These are phyloP conservation scores for Sitta carolinensis DNA, from an alignment of 2,797 vertebrate genomes.

Conservation along the genomic window DNA sequence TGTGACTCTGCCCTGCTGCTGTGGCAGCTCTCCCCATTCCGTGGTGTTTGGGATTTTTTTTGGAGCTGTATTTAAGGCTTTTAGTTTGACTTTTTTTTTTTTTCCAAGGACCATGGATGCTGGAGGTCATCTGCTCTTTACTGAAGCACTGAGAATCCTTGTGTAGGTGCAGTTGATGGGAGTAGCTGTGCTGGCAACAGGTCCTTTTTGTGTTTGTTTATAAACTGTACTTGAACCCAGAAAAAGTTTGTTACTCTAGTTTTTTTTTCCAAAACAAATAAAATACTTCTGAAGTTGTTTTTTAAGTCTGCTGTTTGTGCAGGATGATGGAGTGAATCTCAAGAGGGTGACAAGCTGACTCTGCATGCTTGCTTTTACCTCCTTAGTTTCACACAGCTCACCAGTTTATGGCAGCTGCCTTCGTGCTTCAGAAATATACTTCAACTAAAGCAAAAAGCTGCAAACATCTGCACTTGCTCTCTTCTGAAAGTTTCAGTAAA, in stretches of 20 bases:
- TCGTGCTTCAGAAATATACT: accelerated
- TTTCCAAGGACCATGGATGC: background rate
- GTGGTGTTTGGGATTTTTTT: background rate
- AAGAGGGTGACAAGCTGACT: background rate
- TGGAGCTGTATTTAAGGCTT: background rate
- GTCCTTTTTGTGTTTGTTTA: slow-evolving; percentile 46
- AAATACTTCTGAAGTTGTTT: slow-evolving; percentile 64
- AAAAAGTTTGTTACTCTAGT: slow-evolving; percentile 59
- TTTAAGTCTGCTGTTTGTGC: slow-evolving; percentile 3
- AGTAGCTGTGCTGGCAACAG: slow-evolving; percentile 47
- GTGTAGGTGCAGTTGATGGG: background rate
- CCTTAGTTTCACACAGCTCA: background rate
- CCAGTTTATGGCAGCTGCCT: background rate
- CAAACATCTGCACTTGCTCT: background rate
- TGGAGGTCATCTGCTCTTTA: background rate
- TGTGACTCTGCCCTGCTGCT: background rate
- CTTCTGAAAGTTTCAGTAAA: background rate
- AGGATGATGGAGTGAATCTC: background rate
- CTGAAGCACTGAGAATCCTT: slow-evolving; percentile 20
- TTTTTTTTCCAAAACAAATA: slow-evolving; percentile 73
- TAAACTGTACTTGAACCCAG: slow-evolving; percentile 59
- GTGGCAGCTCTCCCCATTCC: background rate
- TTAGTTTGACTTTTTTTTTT: background rate
- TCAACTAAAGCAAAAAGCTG: background rate
- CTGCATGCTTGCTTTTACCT: background rate